Evolutionary conservation across 1,140 invertebrate species (phyloP).

Genomic region (Pantala flavescens): DNA sequence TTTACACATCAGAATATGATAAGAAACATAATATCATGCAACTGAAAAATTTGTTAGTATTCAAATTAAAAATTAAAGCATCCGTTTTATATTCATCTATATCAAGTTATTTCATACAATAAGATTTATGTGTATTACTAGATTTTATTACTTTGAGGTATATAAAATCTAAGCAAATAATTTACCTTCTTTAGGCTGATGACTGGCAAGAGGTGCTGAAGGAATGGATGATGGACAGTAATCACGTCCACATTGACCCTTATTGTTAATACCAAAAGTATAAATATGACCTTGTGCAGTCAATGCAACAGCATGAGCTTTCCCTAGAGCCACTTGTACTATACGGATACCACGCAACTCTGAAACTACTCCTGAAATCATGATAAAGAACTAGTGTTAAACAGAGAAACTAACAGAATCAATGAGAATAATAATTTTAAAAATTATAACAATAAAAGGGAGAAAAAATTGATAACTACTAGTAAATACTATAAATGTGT

Average conservation of each 20-base stretch:
- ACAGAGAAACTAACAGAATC: not conserved
- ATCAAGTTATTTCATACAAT: too few relatives aligned
- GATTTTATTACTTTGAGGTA: too few relatives aligned
- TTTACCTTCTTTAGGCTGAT: not conserved
- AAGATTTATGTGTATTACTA: too few relatives aligned
- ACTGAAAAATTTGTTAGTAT: too few relatives aligned
- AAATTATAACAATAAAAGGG: conserved; percentile 15
- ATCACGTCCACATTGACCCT: conserved; percentile 92
- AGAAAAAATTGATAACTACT: too few relatives aligned
- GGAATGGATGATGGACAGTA: conserved; percentile 29
- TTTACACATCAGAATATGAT: too few relatives aligned
- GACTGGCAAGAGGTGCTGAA: not conserved
- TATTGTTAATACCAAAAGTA: conserved; percentile 96
- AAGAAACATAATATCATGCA: too few relatives aligned
- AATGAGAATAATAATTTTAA: conserved; percentile 15
- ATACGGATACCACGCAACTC: conserved; percentile 70
- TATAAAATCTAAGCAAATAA: too few relatives aligned
- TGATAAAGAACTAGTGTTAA: conserved; percentile 15
- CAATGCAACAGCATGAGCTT: conserved; percentile 85
- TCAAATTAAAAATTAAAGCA: too few relatives aligned
- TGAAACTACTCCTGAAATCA: conserved; percentile 46
- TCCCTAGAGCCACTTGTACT: conserved; percentile 80
- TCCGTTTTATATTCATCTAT: too few relatives aligned
- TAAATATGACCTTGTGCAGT: conserved; percentile 83
- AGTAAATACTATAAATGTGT: too few relatives aligned